Evolutionary conservation across 2,888 invertebrate genomes (phyloP), one percentile per base, ranked within the genome.

Genomic region (Tineola bisselliella): DNA sequence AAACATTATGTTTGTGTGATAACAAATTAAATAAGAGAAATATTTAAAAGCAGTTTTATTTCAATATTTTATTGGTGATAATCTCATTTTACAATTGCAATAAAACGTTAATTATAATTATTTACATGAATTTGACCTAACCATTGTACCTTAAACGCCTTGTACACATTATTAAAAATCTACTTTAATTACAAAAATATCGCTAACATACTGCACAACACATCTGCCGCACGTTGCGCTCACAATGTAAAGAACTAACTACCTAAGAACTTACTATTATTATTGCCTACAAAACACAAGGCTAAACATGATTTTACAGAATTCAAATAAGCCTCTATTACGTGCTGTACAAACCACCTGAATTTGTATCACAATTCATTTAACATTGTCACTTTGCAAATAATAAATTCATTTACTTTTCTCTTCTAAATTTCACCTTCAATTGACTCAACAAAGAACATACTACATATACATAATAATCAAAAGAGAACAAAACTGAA

Each of bases 81-180:
- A 87, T 87, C 86, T 87, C 84, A 81, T 84, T 81, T 82, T 77
- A 84, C 82, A 83, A 79, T 75, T 78, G 70, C 25, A 75, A 77
- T 77, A 81, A 82, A 77, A 79, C 78, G 76, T 84, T 83, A 77
- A 84, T 17, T 84, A 83, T 80, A 54, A 54, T 71, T 84, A 86
- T 84, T 76, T 86, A 87, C 86, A 87, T 74, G 75, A 79, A 75
- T 81, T 77, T 78, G 76, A 67, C 77, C 79, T 76, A 68, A 76
- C 71, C 69, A 78, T 84, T 87, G 84, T 84, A 86, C 84, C 83
- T 77, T 83, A 77, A 65, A 56, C 30, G 19, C 19, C 58, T 58
- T 58, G 58, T 58, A 58, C 58, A 31, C 31, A 13, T 33, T 1
- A 19, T 56, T 25, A 13, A 43, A 13, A 11, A 58, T 69, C 65